Evolutionary conservation across 2,888 invertebrate species (phyloP), one percentile per base, ranked within the genome.

Genomic region (Aleiodes alternator): DNA sequence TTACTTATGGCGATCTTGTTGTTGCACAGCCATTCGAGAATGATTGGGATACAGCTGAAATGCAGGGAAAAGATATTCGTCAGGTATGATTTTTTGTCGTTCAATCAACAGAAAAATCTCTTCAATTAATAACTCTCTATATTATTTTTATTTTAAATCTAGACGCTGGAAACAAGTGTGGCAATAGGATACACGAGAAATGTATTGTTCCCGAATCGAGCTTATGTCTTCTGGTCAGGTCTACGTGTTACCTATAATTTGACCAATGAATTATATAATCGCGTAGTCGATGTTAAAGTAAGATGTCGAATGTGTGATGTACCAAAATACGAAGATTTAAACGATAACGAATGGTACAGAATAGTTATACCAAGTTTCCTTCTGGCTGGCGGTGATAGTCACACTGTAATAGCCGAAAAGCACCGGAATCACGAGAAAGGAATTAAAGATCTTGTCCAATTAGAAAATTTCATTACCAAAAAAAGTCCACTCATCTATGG

Each of bases 21-120:
- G 92, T 93, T 81, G 92, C 94, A 29, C 91, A 94, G 76, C 97
- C 97, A 0, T 97, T 96, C 85, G 93, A 93, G 84, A 96, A 96
- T 88, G 92, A 92, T 61, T 90, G 96, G 76, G 94, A 95, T 83
- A 90, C 94, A 12, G 92, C 94, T 73, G 94, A 94, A 82, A 86
- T 97, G 73, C 90, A 91, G 69, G 97, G 97, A 0, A 88, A 91
- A 76, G 90, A 93, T 80, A 86, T 97, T 4, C 64, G 82, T n/a
- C 31, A 92, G 68, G 92, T 92, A 82, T 16, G 31, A n/a, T 48
- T 56, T 51, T 8, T 48, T 14, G n/a, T 69, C 57, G 48, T 34
- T 31, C 51, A 4, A n/a, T 7, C 31, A n/a, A 7, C 23, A 31
- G 55, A 31, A 2, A 7, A 1, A 31, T 16, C 1, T 9, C 1